A percentile compares a stretch with the other conserved stretches of the same genome.
Evolutionary conservation across 2,888 invertebrate genomes (phyloP).

Genomic region (Cremastinae sp.): DNA sequence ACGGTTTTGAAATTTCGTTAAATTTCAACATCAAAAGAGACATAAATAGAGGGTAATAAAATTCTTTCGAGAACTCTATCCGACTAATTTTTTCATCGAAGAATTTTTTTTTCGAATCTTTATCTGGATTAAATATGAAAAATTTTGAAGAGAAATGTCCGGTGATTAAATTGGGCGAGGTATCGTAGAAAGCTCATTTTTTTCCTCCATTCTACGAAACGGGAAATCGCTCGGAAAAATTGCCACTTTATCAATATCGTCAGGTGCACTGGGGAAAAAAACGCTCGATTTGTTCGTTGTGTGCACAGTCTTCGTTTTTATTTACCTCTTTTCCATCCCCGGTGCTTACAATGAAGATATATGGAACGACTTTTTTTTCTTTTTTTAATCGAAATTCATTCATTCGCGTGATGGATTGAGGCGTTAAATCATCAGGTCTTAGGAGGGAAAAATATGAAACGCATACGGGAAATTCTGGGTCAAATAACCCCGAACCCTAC

Average conservation of each 20-base stretch:
- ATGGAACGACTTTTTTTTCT: slow-evolving; percentile 39
- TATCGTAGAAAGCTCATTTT: background rate
- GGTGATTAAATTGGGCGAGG: no score
- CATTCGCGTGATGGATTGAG: slow-evolving; percentile 56
- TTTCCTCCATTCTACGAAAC: background rate
- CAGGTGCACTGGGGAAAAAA: slow-evolving; percentile 4
- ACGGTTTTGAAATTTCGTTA: no score
- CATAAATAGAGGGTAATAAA: no score
- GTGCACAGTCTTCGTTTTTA: slow-evolving; percentile 10
- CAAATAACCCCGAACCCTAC: background rate
- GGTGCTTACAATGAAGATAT: slow-evolving; percentile 42
- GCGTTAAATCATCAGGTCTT: slow-evolving; percentile 52
- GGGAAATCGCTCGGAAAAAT: slow-evolving; percentile 4
- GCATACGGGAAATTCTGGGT: background rate
- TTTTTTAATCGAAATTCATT: slow-evolving; percentile 53
- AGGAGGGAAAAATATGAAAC: slow-evolving; percentile 2
- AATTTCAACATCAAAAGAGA: no score
- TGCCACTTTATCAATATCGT: slow-evolving; percentile 12
- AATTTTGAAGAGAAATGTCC: no score
- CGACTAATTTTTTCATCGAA: no score
- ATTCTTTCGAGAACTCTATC: no score
- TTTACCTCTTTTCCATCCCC: slow-evolving; percentile 14
- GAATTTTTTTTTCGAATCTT: no score
- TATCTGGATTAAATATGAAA: no score
- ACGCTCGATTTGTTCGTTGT: slow-evolving; percentile 26